Base-by-base conservation (phyloP, 2,113 vertebrate species). In the Setophaga kirtlandii region DNA sequence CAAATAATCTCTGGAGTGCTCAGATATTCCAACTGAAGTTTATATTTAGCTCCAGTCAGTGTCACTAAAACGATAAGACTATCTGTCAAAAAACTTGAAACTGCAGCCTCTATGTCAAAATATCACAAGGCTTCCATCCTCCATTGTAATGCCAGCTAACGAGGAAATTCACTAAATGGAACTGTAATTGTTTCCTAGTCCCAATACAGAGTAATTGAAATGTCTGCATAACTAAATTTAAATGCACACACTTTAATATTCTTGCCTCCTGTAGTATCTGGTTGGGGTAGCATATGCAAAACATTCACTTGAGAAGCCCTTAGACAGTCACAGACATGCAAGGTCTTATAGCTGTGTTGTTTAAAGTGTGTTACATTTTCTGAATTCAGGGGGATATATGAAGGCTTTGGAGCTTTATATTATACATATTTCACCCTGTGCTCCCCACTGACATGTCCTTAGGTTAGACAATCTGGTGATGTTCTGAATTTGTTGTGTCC, bases 91-190 rank as follows among this genome's bases (percentile, higher is more conserved):
- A 71, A 78, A 19, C 69, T 89, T 94, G 53, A 71, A 74, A 65
- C 52, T 47, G 31, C 39, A 83, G 28, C 5, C 21, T 24, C 22
- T 80, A 2, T 77, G 47, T 82, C 70, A 93, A 96, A 95, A 91
- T 24, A 42, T 17, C 16, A 59, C 30, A 21, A 94, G 35, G 39
- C 13, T 91, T 94, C 37, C 41, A 39, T 76, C 63, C 31, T 86
- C 46, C 0, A 6, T 65, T 39, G 18, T 77, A 79, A 79, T 64
- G 31, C 39, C 24, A 65, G 46, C 37, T 85, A 41, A 94, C 49
- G 80, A 87, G 35, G 84, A 96, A 96, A 94, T 74, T 86, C 27
- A 76, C 42, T 67, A 89, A 85, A 65, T 16, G 16, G 13, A 87
- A 46, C 10, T 60, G 17, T 58, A 91, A 58, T 81, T 89, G 56